Evolutionary conservation across 2,797 vertebrate genomes (phyloP), one percentile per base, ranked within the genome.

Genomic region (Pangasius krempfi): DNA sequence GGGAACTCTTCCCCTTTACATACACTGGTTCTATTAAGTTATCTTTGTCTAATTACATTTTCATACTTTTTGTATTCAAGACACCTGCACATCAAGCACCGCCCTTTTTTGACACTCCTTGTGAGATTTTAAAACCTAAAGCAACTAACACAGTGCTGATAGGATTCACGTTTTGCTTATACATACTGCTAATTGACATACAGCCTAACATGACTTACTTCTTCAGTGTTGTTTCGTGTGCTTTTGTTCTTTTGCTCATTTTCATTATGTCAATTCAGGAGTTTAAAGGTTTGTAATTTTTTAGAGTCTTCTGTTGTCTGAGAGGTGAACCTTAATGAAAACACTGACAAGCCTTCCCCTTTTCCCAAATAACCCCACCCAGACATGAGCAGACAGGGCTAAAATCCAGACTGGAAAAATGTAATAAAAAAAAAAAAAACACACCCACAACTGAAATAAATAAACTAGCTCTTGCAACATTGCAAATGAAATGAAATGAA

Each of bases 331-430:
- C 40, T 5, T 60, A 60, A 60, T 60, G 56, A 60, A 82, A 82
- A 14, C 20, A 33, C 20, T 2, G 18, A 25, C 12, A 12, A 25
- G 54, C 20, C 30, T 58, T 37, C 3, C 10, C 30, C 20, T 80
- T 80, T 9, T n/a, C 30, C 33, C 76, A 27, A 81, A 81, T 81
- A 81, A 81, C 79, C 20, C 33, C 79, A 81, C 18, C 30, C 30
- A 22, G 30, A 81, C 9, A 20, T 58, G 54, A 81, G 30, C 30
- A 78, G 12, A 52, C 25, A 8, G 12, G 27, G 47, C n/a, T 56
- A 20, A 56, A 54, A 16, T 52, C 44, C 27, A 78, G 25, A 3
- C 40, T 27, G 2, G 25, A 50, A 76, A 27, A 68, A 33, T 14
- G n/a, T 10, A 58, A 9, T 10, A 14, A 6, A 0, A 66, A 13